Evolutionary conservation across 2,113 vertebrate genomes (phyloP).

Genomic region (Toxostoma redivivum): DNA sequence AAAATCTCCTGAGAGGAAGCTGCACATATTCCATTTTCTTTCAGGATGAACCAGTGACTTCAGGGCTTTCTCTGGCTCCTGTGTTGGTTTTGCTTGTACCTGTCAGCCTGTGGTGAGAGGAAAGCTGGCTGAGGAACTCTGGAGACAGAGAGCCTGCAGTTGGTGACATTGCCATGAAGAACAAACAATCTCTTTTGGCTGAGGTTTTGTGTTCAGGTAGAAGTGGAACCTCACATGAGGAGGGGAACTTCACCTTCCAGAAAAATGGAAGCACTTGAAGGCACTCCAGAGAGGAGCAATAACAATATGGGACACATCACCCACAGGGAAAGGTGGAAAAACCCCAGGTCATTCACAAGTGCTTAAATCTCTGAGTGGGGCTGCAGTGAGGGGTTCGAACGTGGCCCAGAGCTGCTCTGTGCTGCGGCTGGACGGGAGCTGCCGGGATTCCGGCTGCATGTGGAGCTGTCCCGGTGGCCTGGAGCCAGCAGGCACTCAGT

Average conservation of each 20-base stretch:
- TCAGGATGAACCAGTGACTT: neutral
- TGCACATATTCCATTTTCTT: neutral
- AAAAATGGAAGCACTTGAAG: neutral
- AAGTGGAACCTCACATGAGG: neutral
- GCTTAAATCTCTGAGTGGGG: neutral
- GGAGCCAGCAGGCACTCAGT: neutral
- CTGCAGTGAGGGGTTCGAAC: neutral
- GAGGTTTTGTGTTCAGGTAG: neutral
- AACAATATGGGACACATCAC: neutral
- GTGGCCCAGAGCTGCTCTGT: neutral
- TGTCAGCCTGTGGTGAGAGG: neutral
- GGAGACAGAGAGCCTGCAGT: neutral
- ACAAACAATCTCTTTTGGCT: neutral
- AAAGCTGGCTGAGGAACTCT: neutral
- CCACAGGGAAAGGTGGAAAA: neutral
- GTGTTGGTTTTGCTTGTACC: neutral
- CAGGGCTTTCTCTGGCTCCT: neutral
- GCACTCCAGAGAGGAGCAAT: neutral
- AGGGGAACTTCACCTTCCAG: neutral
- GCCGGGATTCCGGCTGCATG: rapidly evolving
- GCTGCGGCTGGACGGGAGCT: neutral
- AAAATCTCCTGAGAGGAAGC: neutral
- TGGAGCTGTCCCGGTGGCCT: neutral
- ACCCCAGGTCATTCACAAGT: neutral
- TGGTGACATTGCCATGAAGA: neutral